Evolutionary conservation across 1,140 invertebrate genomes (phyloP).

Genomic region (Brevipalpus yothersi): DNA sequence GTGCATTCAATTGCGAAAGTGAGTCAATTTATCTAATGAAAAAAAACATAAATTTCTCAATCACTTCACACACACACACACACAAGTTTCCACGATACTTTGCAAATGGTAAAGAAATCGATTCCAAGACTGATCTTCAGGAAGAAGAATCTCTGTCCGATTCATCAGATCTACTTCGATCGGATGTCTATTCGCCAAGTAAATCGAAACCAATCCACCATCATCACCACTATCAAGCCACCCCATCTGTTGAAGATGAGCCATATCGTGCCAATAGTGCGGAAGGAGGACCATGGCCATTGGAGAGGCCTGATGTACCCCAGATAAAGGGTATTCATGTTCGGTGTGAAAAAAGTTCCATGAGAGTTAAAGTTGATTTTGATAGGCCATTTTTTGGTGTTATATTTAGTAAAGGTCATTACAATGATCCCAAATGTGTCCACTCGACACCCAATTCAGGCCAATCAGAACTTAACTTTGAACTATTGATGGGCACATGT

Average conservation of each 20-base stretch:
- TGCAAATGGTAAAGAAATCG: slow-evolving; percentile 12
- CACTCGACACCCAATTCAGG: slow-evolving; percentile 67
- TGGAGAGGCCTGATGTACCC: slow-evolving; percentile 14
- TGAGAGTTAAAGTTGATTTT: slow-evolving; percentile 16
- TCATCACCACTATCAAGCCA: neutral
- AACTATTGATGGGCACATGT: slow-evolving; percentile 69
- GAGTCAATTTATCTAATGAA: too few relatives aligned
- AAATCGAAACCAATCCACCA: neutral
- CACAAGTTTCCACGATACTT: too few relatives aligned
- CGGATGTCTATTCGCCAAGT: neutral
- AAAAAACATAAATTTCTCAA: too few relatives aligned
- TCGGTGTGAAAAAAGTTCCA: slow-evolving; percentile 16
- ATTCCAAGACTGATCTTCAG: slow-evolving; percentile 13
- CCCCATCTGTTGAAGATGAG: neutral
- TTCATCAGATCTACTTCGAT: slow-evolving; percentile 12
- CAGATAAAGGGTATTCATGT: slow-evolving; percentile 16
- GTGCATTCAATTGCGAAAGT: too few relatives aligned
- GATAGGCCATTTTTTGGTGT: slow-evolving; percentile 16
- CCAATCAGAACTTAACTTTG: slow-evolving; percentile 62
- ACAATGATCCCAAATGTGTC: slow-evolving; percentile 66
- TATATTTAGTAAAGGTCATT: slow-evolving; percentile 24
- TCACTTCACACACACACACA: too few relatives aligned
- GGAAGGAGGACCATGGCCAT: neutral
- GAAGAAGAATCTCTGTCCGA: slow-evolving; percentile 14
- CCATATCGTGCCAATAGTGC: neutral